Conservation (phyloP, 2,888 invertebrate species). For the Rhynchonema sp. region DNA sequence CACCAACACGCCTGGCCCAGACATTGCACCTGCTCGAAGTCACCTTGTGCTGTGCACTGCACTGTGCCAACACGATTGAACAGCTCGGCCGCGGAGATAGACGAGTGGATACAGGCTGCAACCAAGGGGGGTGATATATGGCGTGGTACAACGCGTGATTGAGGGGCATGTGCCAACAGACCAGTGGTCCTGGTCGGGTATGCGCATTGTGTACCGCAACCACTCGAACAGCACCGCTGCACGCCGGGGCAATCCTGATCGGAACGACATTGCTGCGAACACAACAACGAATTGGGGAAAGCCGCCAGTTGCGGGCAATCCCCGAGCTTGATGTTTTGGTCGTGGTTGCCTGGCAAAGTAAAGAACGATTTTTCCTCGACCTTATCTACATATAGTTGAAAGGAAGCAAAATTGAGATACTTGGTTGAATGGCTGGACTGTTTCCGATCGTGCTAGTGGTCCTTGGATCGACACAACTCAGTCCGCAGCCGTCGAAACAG, state of each 20-base stretch:
- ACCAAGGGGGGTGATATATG: neutral
- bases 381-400: too few relatives aligned
- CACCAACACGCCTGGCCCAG: constrained; percentile 11
- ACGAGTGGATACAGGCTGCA: neutral
- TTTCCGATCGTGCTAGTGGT: neutral
- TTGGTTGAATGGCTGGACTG: too few relatives aligned
- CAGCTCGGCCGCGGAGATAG: neutral
- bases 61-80: neutral
- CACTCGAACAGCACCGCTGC: constrained; percentile 1
- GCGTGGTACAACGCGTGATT: too few relatives aligned
- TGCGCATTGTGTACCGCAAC: constrained; percentile 1
- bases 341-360: too few relatives aligned
- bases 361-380: too few relatives aligned
- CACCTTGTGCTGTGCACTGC: neutral
- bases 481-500: constrained; percentile 10
- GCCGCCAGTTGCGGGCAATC: neutral
- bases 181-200: neutral
- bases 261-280: constrained; percentile 15
- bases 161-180: too few relatives aligned
- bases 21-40: constrained; percentile 13
- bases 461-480: neutral
- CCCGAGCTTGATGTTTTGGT: too few relatives aligned
- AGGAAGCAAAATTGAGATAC: too few relatives aligned
- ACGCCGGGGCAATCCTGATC: constrained; percentile 16
- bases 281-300: constrained; percentile 1